Conservation (phyloP, 2,113 vertebrate genomes). For the Conger conger region DNA sequence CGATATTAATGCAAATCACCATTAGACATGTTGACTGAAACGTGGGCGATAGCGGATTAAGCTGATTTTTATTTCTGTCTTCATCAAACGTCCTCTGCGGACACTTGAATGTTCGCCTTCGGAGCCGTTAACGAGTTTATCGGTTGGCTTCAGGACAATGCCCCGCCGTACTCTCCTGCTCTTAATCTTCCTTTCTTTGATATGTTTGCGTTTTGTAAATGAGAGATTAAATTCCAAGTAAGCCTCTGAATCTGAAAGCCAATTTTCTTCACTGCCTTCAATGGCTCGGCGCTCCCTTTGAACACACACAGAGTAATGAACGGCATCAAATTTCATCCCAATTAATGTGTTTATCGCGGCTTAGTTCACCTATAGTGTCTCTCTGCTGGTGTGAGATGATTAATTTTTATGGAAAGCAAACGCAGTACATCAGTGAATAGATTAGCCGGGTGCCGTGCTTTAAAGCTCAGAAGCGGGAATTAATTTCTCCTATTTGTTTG, state of each 20-base stretch:
- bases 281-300: slow-evolving; percentile 59
- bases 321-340: slow-evolving; percentile 65
- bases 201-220: slow-evolving; percentile 30
- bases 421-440: slow-evolving; percentile 60
- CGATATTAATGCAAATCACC: not conserved
- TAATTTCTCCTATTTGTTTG: slow-evolving; percentile 60
- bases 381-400: slow-evolving; percentile 54
- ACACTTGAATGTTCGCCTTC: not conserved
- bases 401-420: slow-evolving; percentile 72
- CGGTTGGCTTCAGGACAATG: slow-evolving; percentile 3
- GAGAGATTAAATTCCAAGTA: slow-evolving; percentile 52
- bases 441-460: slow-evolving; percentile 60
- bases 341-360: slow-evolving; percentile 70
- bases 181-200: slow-evolving; percentile 25
- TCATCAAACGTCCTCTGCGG: not conserved
- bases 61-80: not conserved
- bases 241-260: slow-evolving; percentile 51
- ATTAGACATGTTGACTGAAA: not conserved
- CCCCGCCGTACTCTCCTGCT: not conserved
- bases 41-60: not conserved
- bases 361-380: slow-evolving; percentile 67
- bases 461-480: slow-evolving; percentile 59
- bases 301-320: slow-evolving; percentile 66
- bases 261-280: slow-evolving; percentile 64
- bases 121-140: not conserved